These are phyloP conservation scores for Corythoichthys intestinalis DNA, from an alignment of 2,113 vertebrate species.

Conservation along the genomic window DNA sequence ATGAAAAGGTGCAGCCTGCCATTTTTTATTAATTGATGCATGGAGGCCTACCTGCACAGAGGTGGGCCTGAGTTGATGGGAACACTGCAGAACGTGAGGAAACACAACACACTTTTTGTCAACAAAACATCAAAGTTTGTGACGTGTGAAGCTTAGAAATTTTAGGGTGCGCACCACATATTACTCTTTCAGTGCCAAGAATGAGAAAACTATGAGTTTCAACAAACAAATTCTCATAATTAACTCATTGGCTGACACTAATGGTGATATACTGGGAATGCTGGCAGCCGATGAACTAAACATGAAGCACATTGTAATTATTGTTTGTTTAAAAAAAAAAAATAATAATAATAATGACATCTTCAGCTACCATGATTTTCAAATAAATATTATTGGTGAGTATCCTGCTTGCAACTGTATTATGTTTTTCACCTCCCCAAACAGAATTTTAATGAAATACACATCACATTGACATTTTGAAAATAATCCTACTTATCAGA, in stretches of 20 bases:
- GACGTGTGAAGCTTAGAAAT: neutral
- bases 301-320: too few species aligned
- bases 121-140: constrained; percentile 10
- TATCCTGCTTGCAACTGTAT: neutral
- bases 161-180: too few species aligned
- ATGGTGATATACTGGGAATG: too few species aligned
- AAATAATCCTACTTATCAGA: neutral
- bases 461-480: neutral
- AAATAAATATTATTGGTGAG: neutral
- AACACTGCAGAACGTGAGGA: constrained; percentile 50
- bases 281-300: too few species aligned
- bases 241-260: too few species aligned
- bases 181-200: too few species aligned
- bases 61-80: constrained; percentile 63
- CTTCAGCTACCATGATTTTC: too few species aligned
- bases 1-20: neutral
- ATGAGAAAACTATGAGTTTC: too few species aligned
- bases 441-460: neutral
- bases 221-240: too few species aligned
- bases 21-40: neutral
- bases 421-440: neutral
- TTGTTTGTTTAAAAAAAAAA: neutral
- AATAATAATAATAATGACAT: neutral
- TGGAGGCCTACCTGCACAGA: constrained; percentile 73
- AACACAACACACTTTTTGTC: constrained; percentile 40